Evolutionary conservation across 2,797 vertebrate genomes (phyloP), one percentile per base, ranked within the genome.

Genomic region (Cossypha heuglini): DNA sequence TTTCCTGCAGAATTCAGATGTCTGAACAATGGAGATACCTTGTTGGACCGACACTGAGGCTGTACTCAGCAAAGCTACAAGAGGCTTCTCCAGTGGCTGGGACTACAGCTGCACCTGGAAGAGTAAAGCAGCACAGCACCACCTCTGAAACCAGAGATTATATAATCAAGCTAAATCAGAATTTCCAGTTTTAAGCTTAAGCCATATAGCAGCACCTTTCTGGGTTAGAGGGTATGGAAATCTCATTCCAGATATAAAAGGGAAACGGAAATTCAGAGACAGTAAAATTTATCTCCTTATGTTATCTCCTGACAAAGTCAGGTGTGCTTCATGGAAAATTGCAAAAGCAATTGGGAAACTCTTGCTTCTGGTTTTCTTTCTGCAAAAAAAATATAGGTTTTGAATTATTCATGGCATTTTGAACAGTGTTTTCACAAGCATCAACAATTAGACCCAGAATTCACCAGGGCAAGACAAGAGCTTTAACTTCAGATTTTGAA

Each of bases 371-470:
- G 13, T 49, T n/a, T 88, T 21, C 78, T 74, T 87, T 46, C 74
- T 84, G 62, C 55, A 40, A 88, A 94, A 88, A 94, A 80, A 73
- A 94, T 64, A 57, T 11, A 40, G 42, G 10, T 18, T 81, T 91
- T 92, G 82, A 84, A 96, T 97, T 93, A 97, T 95, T 93, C 67
- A 93, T 89, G 26, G 63, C 2, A 85, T 77, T 83, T 64, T 84
- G 61, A 86, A 35, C 54, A 86, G 61, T 25, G 29, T 16, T 90
- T 95, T 95, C 46, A n/a, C 55, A 92, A 90, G 51, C 16, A 42
- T 66, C 71, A 73, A 14, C 51, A 40, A 88, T 87, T 69, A 96
- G 93, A 88, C 20, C 20, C 37, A 91, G 88, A 85, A 71, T 64
- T 89, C 89, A 92, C 76, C 37, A n/a, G 37, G 85, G 43, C 54